phyloP scores from a whole-genome alignment of 2,888 invertebrate genomes.

The Branchipolynoe longqiensis region DNA sequence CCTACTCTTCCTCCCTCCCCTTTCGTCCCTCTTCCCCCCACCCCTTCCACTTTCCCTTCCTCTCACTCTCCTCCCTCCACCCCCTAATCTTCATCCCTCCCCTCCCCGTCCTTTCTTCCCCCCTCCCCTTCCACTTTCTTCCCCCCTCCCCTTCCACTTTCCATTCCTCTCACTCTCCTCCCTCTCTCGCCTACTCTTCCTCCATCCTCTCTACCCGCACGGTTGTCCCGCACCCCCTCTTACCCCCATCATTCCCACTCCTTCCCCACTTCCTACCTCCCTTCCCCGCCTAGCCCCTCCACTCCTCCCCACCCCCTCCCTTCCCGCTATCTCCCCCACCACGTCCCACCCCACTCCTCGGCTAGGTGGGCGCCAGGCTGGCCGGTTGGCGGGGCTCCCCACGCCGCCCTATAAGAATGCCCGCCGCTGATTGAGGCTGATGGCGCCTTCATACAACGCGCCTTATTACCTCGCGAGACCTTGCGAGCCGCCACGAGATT shows the following conservation, averaged over 20 bases:
- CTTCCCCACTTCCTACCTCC: neutral
- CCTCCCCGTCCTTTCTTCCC: neutral
- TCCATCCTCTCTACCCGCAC: neutral
- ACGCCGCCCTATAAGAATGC: neutral
- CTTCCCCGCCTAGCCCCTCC: neutral
- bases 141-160: neutral
- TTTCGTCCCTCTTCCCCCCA: neutral
- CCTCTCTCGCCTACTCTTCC: neutral
- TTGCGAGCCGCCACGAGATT: constrained; percentile 9
- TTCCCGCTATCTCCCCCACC: neutral
- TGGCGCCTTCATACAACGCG: constrained; percentile 10
- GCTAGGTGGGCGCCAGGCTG: neutral
- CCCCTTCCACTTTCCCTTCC: neutral
- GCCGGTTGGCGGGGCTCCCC: neutral
- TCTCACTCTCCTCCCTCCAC: neutral
- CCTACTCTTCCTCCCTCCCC: neutral
- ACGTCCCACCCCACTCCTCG: neutral
- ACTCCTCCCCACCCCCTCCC: neutral
- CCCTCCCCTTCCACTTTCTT: neutral
- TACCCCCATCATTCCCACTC: neutral
- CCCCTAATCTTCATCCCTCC: neutral
- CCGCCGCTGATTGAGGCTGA: constrained; percentile 19
- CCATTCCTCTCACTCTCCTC: neutral
- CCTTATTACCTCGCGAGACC: constrained; percentile 18
- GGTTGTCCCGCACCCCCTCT: neutral